Percentiles rank a stretch among this genome's conserved stretches.
Evolutionary conservation across 2,113 vertebrate genomes (phyloP).

Genomic region (Argyrosomus japonicus): DNA sequence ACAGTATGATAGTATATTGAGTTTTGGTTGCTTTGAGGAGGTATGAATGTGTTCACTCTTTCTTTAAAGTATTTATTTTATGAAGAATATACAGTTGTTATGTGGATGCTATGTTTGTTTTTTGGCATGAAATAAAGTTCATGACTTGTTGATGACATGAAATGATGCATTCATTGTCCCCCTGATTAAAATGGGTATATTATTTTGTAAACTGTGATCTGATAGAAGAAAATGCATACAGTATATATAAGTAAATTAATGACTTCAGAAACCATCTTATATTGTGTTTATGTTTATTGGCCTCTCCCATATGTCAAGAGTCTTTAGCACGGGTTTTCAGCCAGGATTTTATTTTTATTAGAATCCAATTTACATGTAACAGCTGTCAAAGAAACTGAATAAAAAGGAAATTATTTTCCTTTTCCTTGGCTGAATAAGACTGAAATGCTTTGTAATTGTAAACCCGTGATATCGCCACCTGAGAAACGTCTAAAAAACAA

Average conservation of each 20-base stretch:
- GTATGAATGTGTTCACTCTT: constrained; percentile 55
- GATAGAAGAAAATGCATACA: neutral
- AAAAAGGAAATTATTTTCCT: constrained; percentile 13
- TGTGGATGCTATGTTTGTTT: constrained; percentile 74
- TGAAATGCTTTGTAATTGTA: constrained; percentile 28
- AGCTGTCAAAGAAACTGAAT: constrained; percentile 13
- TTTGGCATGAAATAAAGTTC: constrained; percentile 81
- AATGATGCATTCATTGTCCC: neutral
- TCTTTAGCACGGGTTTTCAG: neutral
- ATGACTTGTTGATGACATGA: constrained; percentile 64
- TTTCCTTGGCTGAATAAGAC: constrained; percentile 7
- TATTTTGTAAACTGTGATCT: constrained; percentile 3
- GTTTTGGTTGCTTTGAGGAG: constrained; percentile 14
- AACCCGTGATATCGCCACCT: constrained; percentile 16
- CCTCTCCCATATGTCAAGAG: neutral
- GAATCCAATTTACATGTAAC: neutral
- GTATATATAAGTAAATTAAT: neutral
- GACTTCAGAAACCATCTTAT: neutral
- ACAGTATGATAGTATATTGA: constrained; percentile 48
- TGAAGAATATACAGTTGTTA: constrained; percentile 60
- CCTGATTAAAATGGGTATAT: neutral
- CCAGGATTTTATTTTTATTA: neutral
- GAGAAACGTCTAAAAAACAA: constrained; percentile 30
- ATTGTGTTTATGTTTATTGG: neutral
- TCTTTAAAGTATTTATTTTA: constrained; percentile 58